These are phyloP conservation scores for Lepidocyrtinus sp. DNA, from an alignment of 2,888 invertebrate species.

Conservation along the genomic window DNA sequence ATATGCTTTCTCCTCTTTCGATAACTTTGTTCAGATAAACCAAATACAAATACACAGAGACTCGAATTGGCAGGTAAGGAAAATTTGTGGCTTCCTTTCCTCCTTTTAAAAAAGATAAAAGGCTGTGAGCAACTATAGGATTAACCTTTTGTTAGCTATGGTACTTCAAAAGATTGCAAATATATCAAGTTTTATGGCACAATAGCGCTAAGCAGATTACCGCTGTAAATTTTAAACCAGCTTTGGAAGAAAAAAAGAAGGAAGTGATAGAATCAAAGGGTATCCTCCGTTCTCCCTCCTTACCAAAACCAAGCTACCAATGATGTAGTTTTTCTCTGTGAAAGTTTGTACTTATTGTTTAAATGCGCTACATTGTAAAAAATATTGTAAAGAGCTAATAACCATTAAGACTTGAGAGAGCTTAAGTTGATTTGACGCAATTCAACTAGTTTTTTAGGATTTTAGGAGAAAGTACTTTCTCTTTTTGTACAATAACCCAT, in stretches of 20 bases:
- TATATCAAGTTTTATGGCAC: slow-evolving; percentile 15
- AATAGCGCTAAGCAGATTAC: slow-evolving; percentile 12
- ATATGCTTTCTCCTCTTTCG: slow-evolving; percentile 15
- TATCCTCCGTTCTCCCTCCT: neutral
- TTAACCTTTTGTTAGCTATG: slow-evolving; percentile 15
- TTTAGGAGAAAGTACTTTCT: no score
- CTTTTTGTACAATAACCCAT: slow-evolving; percentile 51
- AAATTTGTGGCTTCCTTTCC: slow-evolving; percentile 55
- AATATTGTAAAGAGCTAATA: no score
- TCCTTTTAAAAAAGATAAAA: slow-evolving; percentile 10
- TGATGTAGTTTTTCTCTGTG: neutral
- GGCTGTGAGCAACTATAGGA: neutral
- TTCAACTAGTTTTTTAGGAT: no score
- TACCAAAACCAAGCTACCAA: no score
- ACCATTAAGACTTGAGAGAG: no score
- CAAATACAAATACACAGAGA: slow-evolving; percentile 64
- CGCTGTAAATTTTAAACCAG: slow-evolving; percentile 1
- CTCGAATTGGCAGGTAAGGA: slow-evolving; percentile 69
- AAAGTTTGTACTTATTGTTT: slow-evolving; percentile 8
- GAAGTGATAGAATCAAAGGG: slow-evolving; percentile 2
- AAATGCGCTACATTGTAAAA: slow-evolving; percentile 15
- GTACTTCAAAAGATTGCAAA: slow-evolving; percentile 16
- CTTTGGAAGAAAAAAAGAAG: neutral
- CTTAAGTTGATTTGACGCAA: no score
- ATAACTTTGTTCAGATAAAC: slow-evolving; percentile 60